Evolutionary conservation across 2,797 vertebrate genomes (phyloP).

Genomic region (Lacerta viridis): DNA sequence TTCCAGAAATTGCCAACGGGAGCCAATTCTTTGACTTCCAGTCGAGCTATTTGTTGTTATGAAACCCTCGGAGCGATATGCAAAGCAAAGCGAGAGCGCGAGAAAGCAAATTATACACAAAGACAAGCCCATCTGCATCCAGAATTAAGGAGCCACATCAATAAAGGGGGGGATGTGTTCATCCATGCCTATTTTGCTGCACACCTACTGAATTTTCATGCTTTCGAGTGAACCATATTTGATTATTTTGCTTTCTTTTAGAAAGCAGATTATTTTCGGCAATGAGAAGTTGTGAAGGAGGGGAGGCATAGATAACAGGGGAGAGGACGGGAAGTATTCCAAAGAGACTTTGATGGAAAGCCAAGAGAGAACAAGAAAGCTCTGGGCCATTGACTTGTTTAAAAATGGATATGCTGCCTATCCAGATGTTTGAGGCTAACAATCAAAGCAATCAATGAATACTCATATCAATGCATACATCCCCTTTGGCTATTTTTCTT

Average conservation of each 20-base stretch:
- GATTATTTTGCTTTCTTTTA: not conserved
- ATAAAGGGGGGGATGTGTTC: not conserved
- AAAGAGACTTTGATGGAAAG: not conserved
- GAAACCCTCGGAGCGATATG: too few species aligned
- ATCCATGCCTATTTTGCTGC: not conserved
- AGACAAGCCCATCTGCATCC: conserved; percentile 10
- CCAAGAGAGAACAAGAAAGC: not conserved
- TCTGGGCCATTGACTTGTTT: not conserved
- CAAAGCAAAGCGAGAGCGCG: not conserved
- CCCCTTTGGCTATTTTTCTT: not conserved
- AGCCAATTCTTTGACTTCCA: not conserved
- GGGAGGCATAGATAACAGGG: not conserved
- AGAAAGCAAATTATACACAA: conserved; percentile 5
- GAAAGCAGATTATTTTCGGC: not conserved
- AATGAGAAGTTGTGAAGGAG: not conserved
- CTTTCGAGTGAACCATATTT: not conserved
- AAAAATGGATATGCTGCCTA: not conserved
- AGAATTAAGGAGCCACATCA: not conserved
- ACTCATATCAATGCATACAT: not conserved
- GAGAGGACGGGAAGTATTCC: not conserved
- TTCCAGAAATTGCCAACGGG: not conserved
- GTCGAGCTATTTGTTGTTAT: too few species aligned
- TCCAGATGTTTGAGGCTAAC: not conserved
- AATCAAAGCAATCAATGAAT: not conserved
- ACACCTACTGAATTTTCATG: not conserved